These are phyloP conservation scores for Tetranychus urticae DNA, from an alignment of 1,140 invertebrate genomes.

Conservation along the genomic window DNA sequence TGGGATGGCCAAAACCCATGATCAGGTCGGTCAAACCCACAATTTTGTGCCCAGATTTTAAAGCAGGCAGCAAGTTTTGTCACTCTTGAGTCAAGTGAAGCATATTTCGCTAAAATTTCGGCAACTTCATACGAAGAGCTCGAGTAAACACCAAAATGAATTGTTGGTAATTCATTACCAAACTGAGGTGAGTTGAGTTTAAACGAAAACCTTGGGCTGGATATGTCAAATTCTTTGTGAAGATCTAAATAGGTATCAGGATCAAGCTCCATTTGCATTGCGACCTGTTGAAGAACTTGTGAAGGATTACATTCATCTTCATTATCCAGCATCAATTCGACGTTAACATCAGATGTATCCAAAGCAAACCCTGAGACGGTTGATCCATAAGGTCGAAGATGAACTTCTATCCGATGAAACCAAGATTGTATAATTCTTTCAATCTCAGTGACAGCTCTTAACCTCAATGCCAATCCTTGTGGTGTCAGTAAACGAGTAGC, in stretches of 20 bases:
- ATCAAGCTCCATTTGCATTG: not conserved
- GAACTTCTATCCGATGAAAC: no score
- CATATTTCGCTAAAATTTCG: conserved; percentile 3
- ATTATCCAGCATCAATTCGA: conserved; percentile 12
- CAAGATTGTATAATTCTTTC: no score
- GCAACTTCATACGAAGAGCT: not conserved
- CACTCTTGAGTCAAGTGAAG: conserved; percentile 4
- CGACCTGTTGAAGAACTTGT: not conserved
- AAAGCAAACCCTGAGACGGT: conserved; percentile 35
- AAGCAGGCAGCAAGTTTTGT: conserved; percentile 4
- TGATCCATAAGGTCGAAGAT: conserved; percentile 21
- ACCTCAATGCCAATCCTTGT: no score
- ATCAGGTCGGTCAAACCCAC: conserved; percentile 33
- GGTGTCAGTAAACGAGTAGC: no score
- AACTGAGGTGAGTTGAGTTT: not conserved
- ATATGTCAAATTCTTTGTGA: conserved; percentile 6
- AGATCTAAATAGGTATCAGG: not conserved
- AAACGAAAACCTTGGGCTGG: conserved; percentile 2
- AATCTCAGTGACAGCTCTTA: no score
- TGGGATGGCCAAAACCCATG: conserved; percentile 34
- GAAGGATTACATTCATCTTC: not conserved
- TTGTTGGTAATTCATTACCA: not conserved
- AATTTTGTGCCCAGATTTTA: conserved; percentile 17
- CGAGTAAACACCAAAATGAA: conserved; percentile 1
- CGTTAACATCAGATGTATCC: conserved; percentile 30